Conservation (phyloP, 92 coral and sea anemone species). For the Palythoa grandis region DNA sequence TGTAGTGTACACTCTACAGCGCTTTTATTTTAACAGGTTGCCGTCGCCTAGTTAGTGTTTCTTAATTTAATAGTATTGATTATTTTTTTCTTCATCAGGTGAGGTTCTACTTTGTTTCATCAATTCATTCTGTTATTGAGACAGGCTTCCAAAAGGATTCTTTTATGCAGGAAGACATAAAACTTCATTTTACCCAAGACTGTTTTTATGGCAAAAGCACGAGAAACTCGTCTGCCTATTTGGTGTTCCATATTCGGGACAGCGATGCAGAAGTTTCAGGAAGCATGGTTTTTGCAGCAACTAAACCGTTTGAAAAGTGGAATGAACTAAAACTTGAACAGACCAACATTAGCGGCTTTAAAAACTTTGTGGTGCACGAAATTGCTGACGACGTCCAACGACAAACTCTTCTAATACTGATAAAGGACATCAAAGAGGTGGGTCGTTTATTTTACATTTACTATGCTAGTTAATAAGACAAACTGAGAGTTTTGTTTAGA, state of each 20-base stretch:
- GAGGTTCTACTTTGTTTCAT: slow-evolving; percentile 55
- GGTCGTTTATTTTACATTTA: background rate
- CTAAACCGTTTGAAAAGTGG: slow-evolving; percentile 78
- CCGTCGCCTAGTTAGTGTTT: background rate
- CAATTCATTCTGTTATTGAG: slow-evolving; percentile 59
- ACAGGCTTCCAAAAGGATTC: slow-evolving; percentile 48
- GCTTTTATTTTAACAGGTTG: background rate
- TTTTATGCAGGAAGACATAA: slow-evolving; percentile 47
- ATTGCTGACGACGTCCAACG: slow-evolving; percentile 72
- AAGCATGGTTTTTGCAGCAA: slow-evolving; percentile 64
- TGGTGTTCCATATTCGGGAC: slow-evolving; percentile 50
- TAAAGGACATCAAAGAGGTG: slow-evolving; percentile 65
- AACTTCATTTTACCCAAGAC: slow-evolving; percentile 69
- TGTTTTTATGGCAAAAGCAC: slow-evolving; percentile 49
- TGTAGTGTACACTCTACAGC: background rate
- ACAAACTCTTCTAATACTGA: slow-evolving; percentile 53
- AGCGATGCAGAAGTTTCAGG: slow-evolving; percentile 40
- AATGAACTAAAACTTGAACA: slow-evolving; percentile 42
- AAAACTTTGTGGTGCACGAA: slow-evolving; percentile 43
- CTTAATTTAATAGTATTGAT: background rate
- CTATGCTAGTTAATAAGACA: background rate
- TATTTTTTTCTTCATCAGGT: slow-evolving; percentile 47
- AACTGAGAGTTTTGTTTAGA: background rate
- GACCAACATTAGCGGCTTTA: background rate
- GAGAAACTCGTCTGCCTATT: slow-evolving; percentile 42